These are phyloP conservation scores for Dolichallabes microphthalmus DNA, from an alignment of 2,113 vertebrate species.

Conservation along the genomic window DNA sequence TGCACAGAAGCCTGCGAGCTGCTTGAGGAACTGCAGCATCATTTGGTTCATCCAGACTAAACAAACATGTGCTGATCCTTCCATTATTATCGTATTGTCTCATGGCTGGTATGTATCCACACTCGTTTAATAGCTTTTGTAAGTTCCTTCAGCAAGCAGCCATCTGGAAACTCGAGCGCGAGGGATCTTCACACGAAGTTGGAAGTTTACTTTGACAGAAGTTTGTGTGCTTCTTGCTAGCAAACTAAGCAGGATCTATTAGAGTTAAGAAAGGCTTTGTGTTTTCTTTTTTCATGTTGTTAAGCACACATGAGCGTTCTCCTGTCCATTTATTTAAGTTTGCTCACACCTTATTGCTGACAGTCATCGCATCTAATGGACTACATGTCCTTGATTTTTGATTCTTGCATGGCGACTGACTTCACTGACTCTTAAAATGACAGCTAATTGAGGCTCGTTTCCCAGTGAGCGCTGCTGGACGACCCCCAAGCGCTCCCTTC, in stretches of 20 bases:
- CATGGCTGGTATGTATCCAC: conserved; percentile 28
- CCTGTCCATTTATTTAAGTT: conserved; percentile 12
- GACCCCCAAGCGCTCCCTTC: conserved; percentile 68
- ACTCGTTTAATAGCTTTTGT: conserved; percentile 36
- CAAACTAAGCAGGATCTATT: not conserved
- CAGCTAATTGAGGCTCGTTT: conserved; percentile 68
- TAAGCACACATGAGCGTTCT: not conserved
- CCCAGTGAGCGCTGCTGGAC: conserved; percentile 70
- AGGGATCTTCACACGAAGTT: conserved; percentile 32
- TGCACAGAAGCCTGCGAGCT: conserved; percentile 20
- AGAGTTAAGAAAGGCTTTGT: not conserved
- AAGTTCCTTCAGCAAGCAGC: conserved; percentile 24
- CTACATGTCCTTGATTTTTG: conserved; percentile 63
- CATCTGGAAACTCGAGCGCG: conserved; percentile 37
- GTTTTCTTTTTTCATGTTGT: not conserved
- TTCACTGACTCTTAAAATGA: conserved; percentile 67
- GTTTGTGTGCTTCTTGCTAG: not conserved
- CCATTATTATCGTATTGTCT: conserved; percentile 44
- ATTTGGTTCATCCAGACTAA: conserved; percentile 41
- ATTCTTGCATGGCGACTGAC: conserved; percentile 67
- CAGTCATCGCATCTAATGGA: conserved; percentile 51
- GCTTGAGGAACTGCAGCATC: conserved; percentile 25
- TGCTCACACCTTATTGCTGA: conserved; percentile 64
- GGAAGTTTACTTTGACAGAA: conserved; percentile 16
- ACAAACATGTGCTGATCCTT: conserved; percentile 43